Evolutionary conservation across 2,888 invertebrate species (phyloP).

Genomic region (Cryptus viduatorius): DNA sequence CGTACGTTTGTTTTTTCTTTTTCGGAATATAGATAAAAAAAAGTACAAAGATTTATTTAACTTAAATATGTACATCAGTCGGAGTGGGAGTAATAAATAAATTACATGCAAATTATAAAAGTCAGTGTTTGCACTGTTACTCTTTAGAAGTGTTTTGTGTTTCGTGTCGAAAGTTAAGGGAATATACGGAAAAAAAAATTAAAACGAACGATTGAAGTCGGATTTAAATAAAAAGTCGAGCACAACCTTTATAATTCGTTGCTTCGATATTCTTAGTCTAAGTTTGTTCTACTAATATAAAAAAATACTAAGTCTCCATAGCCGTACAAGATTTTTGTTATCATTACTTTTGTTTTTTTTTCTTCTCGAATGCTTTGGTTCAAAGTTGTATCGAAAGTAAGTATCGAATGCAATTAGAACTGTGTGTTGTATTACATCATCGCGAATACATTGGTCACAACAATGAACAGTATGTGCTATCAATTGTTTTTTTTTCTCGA

Average conservation of each 20-base stretch:
- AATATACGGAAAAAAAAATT: not conserved
- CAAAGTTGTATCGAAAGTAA: constrained; percentile 21
- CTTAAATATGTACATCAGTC: constrained; percentile 55
- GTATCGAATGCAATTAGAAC: constrained; percentile 16
- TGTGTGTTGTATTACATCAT: constrained; percentile 8
- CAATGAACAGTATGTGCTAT: constrained; percentile 1
- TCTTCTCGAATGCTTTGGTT: constrained; percentile 13
- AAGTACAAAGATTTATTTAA: constrained; percentile 45
- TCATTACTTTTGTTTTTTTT: not conserved
- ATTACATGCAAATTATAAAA: constrained; percentile 1
- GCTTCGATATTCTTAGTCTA: constrained; percentile 42
- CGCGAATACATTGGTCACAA: not conserved
- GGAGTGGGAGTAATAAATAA: constrained; percentile 34
- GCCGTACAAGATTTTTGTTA: constrained; percentile 25
- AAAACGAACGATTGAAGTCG: not conserved
- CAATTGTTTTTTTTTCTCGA: constrained; percentile 21
- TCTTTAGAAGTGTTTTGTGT: not conserved
- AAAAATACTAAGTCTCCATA: constrained; percentile 47
- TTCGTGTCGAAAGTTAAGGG: not conserved
- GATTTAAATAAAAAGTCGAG: constrained; percentile 2
- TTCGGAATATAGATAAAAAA: constrained; percentile 33
- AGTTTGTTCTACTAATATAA: constrained; percentile 36
- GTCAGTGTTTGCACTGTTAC: constrained; percentile 7
- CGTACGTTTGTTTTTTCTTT: constrained; percentile 30
- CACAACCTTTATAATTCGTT: constrained; percentile 36